Base-by-base conservation (phyloP, 2,888 invertebrate genomes). In the Eupsilia transversa region DNA sequence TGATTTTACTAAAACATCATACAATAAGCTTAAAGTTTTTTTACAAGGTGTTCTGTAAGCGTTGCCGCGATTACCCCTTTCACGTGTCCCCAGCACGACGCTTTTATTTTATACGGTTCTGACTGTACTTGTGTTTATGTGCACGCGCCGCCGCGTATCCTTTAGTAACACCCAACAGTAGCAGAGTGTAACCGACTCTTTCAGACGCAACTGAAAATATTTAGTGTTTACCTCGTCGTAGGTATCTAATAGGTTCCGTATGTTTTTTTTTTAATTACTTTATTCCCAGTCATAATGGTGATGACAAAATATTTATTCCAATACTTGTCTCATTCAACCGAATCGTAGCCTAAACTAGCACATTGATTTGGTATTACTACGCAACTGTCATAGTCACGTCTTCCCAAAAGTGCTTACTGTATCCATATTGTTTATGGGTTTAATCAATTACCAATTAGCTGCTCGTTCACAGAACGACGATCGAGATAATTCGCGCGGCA, bases 51-150 rank as follows among this genome's bases (percentile, higher is more conserved):
- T 93, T 94, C 92, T 93, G 93, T 93, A 83, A 89, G 87, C 89
- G 88, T 87, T 89, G 90, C 92, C 92, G 92, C 94, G 93, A 94
- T 95, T 94, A 94, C 94, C 94, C 92, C 94, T 94, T 92, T 82
- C 77, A 79, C 68, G 69, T 46, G 63, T 59, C 63, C 65, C 67
- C 73, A 89, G 91, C 91, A 88, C 88, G 85, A 90, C 88, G 91
- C 93, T 93, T 94, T 94, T 94, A 94, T 94, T 94, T 94, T 93
- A 93, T 93, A 79, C 79, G 38, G 64, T 59, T 70, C 63, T 80
- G 74, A 71, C 76, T 80, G 76, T 81, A 75, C 77, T 59, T 91
- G 91, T 92, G 90, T 92, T 89, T 91, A 92, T 89, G 89, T 90
- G 87, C 79, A 14, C 46, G 49, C 88, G 85, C 83, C 89, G 88